Percentiles rank a stretch among this genome's conserved stretches.
Conservation (phyloP, 1,140 invertebrate species). For the Drosophila pachea region DNA sequence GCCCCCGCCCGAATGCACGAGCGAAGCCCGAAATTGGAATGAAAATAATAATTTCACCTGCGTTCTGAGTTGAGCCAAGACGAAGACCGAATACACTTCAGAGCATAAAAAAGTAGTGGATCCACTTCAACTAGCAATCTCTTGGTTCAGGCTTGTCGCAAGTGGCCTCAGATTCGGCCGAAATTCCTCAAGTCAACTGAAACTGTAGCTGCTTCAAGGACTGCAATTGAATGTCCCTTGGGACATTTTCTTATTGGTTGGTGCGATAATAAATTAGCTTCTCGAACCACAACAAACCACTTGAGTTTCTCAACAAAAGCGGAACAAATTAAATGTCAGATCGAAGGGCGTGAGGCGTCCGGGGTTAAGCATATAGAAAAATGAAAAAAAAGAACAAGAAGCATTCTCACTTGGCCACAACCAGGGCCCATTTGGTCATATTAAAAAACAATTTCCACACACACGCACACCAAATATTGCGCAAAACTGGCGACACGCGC, state of each 20-base stretch:
- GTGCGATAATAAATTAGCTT: constrained; percentile 52
- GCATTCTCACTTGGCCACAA: constrained; percentile 46
- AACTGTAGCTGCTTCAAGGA: too few relatives aligned
- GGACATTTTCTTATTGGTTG: constrained; percentile 25
- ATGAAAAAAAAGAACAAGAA: constrained; percentile 10
- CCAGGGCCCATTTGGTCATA: constrained; percentile 40
- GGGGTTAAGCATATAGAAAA: not conserved
- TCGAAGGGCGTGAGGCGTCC: constrained; percentile 2
- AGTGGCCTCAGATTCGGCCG: too few relatives aligned
- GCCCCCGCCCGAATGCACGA: constrained; percentile 8
- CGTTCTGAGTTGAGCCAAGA: not conserved
- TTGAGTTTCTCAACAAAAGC: constrained; percentile 40
- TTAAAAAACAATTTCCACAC: constrained; percentile 77
- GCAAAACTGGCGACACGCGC: constrained; percentile 59
- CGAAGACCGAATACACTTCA: not conserved
- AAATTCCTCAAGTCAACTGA: too few relatives aligned
- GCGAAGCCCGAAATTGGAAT: not conserved
- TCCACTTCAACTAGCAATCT: too few relatives aligned
- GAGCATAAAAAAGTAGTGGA: too few relatives aligned
- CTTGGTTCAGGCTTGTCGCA: too few relatives aligned
- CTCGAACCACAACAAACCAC: constrained; percentile 21
- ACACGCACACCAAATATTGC: constrained; percentile 54
- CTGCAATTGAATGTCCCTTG: constrained; percentile 22
- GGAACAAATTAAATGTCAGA: constrained; percentile 75
- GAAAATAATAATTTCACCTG: constrained; percentile 17